Base-by-base conservation (phyloP, 2,888 invertebrate genomes). In the Apamea anceps region DNA sequence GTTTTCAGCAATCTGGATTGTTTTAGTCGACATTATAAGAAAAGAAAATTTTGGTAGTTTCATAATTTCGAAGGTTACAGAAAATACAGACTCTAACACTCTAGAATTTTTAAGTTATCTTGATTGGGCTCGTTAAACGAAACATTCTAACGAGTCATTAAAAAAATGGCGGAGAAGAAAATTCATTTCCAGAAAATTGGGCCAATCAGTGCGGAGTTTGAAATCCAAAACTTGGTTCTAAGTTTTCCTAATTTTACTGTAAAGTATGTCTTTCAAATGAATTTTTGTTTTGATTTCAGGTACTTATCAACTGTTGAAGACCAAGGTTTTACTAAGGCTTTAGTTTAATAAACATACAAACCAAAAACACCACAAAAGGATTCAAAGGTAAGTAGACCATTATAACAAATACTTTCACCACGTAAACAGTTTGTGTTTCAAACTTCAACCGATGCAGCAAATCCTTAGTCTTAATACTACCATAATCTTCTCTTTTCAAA, bases 241-340 rank as follows among this genome's bases (percentile, higher is more conserved):
- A 48, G 25, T 81, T 81, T 81, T 42, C 18, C 15, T 71, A 67
- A 81, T 76, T 81, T 15, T 45, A 21, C 28, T 25, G 0, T 18
- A 77, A 62, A 76, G 32, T 77, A 66, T 48, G 60, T 71, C 57
- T 73, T 78, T 37, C 0, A 66, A 73, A 65, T 48, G 8, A 37
- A 13, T 80, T 76, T 79, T 78, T 54, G 37, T 84, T 76, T 73
- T 74, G 10, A 48, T 84, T 84, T 67, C 84, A 84, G 84, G 84
- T 84, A 84, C 66, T 32, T 80, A 45, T 51, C 25, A 42, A 15
- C 25, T 28, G 13, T n/a, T 65, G 25, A 15, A 48, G n/a, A 66
- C 5, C 10, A 0, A 57, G 2, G n/a, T 25, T n/a, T 66, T 48
- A 3, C 15, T 37, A 54, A n/a, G 10, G 32, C 60, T 28, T 60